These are phyloP conservation scores for Neodiprion virginianus DNA, from an alignment of 1,140 invertebrate species.

Conservation along the genomic window DNA sequence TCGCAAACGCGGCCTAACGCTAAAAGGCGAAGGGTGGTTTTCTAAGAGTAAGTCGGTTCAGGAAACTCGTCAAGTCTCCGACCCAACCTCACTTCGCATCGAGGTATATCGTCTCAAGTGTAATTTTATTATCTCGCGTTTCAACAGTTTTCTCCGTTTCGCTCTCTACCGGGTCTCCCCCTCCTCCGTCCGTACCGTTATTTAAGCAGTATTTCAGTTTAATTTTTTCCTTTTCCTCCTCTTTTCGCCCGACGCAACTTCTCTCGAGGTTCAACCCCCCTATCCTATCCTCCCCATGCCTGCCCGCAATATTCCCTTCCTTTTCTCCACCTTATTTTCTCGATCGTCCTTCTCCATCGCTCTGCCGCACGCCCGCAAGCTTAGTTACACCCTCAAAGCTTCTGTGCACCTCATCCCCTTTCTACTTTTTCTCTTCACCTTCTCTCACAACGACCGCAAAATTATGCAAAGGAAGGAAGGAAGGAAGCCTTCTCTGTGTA, in stretches of 20 bases:
- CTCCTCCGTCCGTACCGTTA: slow-evolving; percentile 34
- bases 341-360: neutral
- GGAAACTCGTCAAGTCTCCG: neutral
- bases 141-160: slow-evolving; percentile 21
- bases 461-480: slow-evolving; percentile 45
- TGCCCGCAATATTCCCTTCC: slow-evolving; percentile 8
- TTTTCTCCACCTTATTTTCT: neutral
- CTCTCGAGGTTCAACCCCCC: neutral
- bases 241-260: slow-evolving; percentile 12
- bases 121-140: slow-evolving; percentile 49
- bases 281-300: slow-evolving; percentile 21
- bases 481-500: neutral
- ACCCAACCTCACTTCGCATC: slow-evolving; percentile 4
- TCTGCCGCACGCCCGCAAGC: neutral
- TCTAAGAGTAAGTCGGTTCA: neutral
- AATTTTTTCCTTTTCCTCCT: slow-evolving; percentile 25
- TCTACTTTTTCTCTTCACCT: slow-evolving; percentile 8
- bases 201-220: slow-evolving; percentile 45
- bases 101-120: slow-evolving; percentile 34
- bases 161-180: slow-evolving; percentile 11
- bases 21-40: neutral
- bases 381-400: neutral
- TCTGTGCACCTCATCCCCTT: neutral
- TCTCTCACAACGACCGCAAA: slow-evolving; percentile 32
- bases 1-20: slow-evolving; percentile 46